Percentiles rank a stretch among this genome's conserved stretches.
Conservation (phyloP, 2,797 vertebrate genomes). For the Sardinella longiceps region DNA sequence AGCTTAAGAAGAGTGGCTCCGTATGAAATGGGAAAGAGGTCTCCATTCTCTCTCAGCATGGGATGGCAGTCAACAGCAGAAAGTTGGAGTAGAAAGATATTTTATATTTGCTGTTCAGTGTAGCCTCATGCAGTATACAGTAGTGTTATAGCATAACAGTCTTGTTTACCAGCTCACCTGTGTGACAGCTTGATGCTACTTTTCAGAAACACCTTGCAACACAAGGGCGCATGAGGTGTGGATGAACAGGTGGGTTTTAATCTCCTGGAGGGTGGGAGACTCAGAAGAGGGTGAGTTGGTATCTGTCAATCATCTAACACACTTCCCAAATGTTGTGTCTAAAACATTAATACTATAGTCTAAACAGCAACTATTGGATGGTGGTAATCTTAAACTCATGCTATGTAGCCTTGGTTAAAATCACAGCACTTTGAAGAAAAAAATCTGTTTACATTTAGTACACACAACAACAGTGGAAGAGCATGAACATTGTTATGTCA, state of each 20-base stretch:
- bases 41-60: conserved; percentile 31
- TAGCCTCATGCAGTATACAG: background rate
- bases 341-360: no score
- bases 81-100: background rate
- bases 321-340: background rate
- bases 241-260: no score
- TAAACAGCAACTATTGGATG: background rate
- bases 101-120: background rate
- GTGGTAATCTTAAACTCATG: background rate
- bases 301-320: no score
- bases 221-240: no score
- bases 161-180: no score
- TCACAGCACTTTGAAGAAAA: background rate
- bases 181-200: no score
- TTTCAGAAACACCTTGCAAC: no score
- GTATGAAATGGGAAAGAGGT: conserved; percentile 46
- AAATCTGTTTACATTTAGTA: background rate
- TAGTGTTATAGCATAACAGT: background rate
- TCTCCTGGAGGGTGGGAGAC: no score
- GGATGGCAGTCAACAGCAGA: conserved; percentile 38
- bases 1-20: conserved; percentile 38
- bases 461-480: background rate
- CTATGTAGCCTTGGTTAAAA: background rate
- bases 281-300: no score
- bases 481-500: no score